Evolutionary conservation across 2,888 invertebrate genomes (phyloP), one percentile per base, ranked within the genome.

Genomic region (Drosophila rubida): DNA sequence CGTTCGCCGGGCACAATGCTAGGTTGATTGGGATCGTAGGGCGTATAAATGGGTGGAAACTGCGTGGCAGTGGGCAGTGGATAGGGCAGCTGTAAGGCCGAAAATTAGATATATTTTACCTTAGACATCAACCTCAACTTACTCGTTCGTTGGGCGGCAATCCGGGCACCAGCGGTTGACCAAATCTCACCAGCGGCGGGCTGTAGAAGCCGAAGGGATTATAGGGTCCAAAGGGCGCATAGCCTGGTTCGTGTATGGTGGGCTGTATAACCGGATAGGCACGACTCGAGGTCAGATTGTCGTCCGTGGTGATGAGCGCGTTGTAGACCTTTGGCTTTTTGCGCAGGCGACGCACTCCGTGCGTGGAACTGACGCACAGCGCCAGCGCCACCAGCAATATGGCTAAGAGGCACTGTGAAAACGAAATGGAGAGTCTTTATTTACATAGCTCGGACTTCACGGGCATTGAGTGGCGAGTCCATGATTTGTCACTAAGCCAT

Each of bases 261-360:
- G 95, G 95, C 80, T 95, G 95, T 75, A 95, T 94, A 42, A 95
- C 94, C 0, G 96, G 95, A 90, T 93, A 95, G 0, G 96, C 95
- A 64, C 95, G 94, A 81, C 96, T 96, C 0, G 96, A 95, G 53
- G 95, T 94, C 55, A 96, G 91, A 90, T 95, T 95, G 88, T 96
- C 95, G 87, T 95, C 95, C 4, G 95, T 95, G 2, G 95, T 95
- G 89, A 96, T 95, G 59, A 96, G 93, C 0, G 96, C 96, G 90
- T 96, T 96, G 93, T 96, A 96, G 30, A 96, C 95, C 90, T 95
- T 95, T 0, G 96, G 96, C 1, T 95, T 93, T 69, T 95, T 94
- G 25, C 91, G 80, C 35, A 85, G 58, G 1, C 84, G 74, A 22
- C 85, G 78, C 2, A 64, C 89, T n/a, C 75, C 85, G 4, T 54